Evolutionary conservation across 2,888 invertebrate species (phyloP).

Genomic region (Antheraea assamensis): DNA sequence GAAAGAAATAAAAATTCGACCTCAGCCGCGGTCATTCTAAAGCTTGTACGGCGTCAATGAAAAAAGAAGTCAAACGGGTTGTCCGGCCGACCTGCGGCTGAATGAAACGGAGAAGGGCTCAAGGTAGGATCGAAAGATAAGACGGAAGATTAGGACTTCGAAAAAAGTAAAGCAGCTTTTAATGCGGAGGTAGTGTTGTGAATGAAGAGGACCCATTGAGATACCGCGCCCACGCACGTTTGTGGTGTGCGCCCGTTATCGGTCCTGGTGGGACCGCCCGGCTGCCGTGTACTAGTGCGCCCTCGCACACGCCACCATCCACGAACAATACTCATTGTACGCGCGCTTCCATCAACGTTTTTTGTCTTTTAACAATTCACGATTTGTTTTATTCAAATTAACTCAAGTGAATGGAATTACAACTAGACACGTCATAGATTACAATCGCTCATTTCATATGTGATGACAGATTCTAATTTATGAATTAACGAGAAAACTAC

Average conservation of each 20-base stretch:
- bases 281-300: conserved; percentile 41
- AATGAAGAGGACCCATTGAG: conserved; percentile 81
- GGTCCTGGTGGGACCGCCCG: conserved; percentile 41
- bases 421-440: conserved; percentile 44
- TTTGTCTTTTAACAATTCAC: conserved; percentile 55
- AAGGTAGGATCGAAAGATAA: conserved; percentile 78
- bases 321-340: conserved; percentile 60
- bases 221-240: conserved; percentile 72
- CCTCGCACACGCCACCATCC: conserved; percentile 32
- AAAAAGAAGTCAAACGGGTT: conserved; percentile 80
- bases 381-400: conserved; percentile 63
- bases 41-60: conserved; percentile 80
- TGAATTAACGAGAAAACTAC: neutral
- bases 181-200: conserved; percentile 79
- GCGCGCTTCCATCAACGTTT: conserved; percentile 48
- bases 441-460: conserved; percentile 5
- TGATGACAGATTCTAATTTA: conserved; percentile 11
- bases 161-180: conserved; percentile 77
- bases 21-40: conserved; percentile 79
- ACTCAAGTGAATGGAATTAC: conserved; percentile 47
- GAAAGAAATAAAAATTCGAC: conserved; percentile 82
- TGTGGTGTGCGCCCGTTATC: conserved; percentile 52
- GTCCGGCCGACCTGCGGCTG: conserved; percentile 72
- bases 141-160: conserved; percentile 75
- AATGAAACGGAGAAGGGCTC: conserved; percentile 78